phyloP scores from a whole-genome alignment of 2,888 invertebrate genomes.

The Acronicta alni region DNA sequence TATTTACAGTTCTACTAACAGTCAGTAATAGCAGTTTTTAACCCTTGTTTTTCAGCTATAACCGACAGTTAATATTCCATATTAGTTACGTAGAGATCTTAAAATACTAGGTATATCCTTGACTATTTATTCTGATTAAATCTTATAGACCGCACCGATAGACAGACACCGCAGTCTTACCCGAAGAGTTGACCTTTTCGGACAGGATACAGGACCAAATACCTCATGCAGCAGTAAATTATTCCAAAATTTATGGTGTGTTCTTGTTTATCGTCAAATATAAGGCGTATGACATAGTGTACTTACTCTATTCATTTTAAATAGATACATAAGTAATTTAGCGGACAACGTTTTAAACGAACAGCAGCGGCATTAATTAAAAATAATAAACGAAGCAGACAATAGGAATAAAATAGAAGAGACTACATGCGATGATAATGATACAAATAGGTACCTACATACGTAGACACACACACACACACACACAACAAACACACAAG shows the following conservation, averaged over 20 bases:
- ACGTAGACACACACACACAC: constrained; percentile 49
- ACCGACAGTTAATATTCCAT: background rate
- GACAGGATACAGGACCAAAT: no score
- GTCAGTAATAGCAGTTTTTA: constrained; percentile 7
- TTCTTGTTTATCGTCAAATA: constrained; percentile 19
- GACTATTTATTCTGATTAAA: background rate
- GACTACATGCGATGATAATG: constrained; percentile 50
- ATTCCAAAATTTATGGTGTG: constrained; percentile 28
- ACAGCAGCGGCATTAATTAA: constrained; percentile 52
- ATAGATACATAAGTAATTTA: constrained; percentile 29
- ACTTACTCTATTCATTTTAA: constrained; percentile 28
- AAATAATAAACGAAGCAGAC: constrained; percentile 55
- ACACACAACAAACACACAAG: background rate
- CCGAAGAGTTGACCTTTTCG: no score
- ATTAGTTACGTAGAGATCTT: no score
- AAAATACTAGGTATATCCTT: no score
- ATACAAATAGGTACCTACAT: constrained; percentile 35
- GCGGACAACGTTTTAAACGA: constrained; percentile 39
- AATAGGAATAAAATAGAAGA: constrained; percentile 31
- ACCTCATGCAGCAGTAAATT: constrained; percentile 12
- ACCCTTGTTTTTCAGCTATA: constrained; percentile 2
- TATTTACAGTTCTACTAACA: constrained; percentile 23
- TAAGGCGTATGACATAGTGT: constrained; percentile 16
- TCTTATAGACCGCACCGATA: background rate
- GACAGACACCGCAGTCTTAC: background rate